Base-by-base conservation (phyloP, 2,113 vertebrate species). In the Pluvialis apricaria region DNA sequence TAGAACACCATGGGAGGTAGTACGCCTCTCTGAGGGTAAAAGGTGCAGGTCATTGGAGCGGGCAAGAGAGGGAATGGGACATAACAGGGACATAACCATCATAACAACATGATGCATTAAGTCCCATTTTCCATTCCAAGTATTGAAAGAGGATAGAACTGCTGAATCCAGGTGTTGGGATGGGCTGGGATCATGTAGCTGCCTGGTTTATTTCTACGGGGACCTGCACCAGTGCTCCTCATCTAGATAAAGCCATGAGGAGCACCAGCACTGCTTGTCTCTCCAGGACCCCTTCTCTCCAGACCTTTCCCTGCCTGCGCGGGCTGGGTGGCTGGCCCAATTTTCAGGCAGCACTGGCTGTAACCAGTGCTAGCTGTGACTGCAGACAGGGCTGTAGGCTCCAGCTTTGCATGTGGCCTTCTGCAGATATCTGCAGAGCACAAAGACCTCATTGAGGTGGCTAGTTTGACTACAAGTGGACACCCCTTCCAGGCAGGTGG, bases 281-380 rank as follows among this genome's bases (percentile, higher is more conserved):
- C 21, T 71, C 38, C 0, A 2, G 44, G 24, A 45, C 19, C 12
- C 5, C 32, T 65, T 47, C 26, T 69, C 13, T 51, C 18, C 52
- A 71, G 45, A 24, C 18, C 26, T 36, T 45, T 36, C 70, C 52
- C 15, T 60, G 66, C 20, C 31, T 57, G 17, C 0, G 0, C 1
- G 10, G 42, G 52, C n/a, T n/a, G 52, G 8, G 26, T 22, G 34
- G 11, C 44, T 82, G 32, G 29, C 69, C 32, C 60, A 15, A 1
- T 65, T 70, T 87, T 13, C 61, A 72, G 60, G 49, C 72, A 31
- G 32, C 25, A 32, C 44, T 82, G 73, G 20, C 42, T 86, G 62
- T 61, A 58, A 12, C 24, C 3, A 3, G 4, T 38, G 19, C 34
- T 79, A 52, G 47, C 62, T 54, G 44, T 73, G 81, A 6, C 52